Evolutionary conservation across 1,140 invertebrate species (phyloP), one percentile per base, ranked within the genome.

Genomic region (Megalonaias nervosa): DNA sequence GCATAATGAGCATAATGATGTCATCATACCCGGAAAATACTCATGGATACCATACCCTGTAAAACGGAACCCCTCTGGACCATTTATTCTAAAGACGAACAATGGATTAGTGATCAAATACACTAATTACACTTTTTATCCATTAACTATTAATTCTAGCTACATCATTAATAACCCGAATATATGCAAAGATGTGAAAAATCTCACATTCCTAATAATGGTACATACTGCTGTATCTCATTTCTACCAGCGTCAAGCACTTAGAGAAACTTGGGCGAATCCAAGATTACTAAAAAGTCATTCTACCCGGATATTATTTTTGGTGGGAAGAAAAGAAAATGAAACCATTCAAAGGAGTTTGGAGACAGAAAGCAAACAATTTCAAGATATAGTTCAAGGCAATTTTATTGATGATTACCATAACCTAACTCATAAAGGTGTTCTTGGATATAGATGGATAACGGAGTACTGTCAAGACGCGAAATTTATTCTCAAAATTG

Each of bases 381-480:
- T 79, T 61, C 15, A 66, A 19, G 87, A 88, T 60, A 75, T 88
- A 13, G 66, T 88, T 2, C 85, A 88, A 69, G 85, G 83, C 15
- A 26, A 82, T 38, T 87, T 87, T 62, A 64, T 81, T 12, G 87
- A 88, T 61, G 71, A 74, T 15, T 84, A 87, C 64, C 71, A 65
- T 26, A 87, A 87, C 65, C 58, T 86, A 13, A 84, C 86, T 0
- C 23, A 81, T 26, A 88, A 88, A 75, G 95, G 97, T 85, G 87
- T 96, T 0, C 96, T 97, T 95, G 96, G 96, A 0, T 88, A 97
- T 55, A 92, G 93, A 84, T 98, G 96, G 96, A 94, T 93, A 1
- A 86, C 92, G 1, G 90, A 89, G 21, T 91, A 93, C 80, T 97
- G 96, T 88, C 81, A 84, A 14, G 90, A 92, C 56, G 92, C 93